Evolutionary conservation across 1,140 invertebrate species (phyloP).

Genomic region (Drosophila persimilis): DNA sequence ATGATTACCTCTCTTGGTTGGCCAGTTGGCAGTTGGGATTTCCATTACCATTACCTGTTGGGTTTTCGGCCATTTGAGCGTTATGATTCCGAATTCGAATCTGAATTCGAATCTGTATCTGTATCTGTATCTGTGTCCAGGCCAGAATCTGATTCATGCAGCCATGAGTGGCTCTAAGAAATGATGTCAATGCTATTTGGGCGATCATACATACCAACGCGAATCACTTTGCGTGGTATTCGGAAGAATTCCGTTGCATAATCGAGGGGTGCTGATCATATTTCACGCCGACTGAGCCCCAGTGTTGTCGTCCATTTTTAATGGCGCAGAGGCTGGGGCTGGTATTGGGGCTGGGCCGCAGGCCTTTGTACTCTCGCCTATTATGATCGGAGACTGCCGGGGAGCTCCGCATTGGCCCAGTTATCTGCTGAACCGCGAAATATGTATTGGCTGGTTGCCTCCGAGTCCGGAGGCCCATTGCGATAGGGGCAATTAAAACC

Average conservation of each 20-base stretch:
- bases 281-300: constrained; percentile 69
- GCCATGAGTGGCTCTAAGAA: constrained; percentile 48
- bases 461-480: constrained; percentile 9
- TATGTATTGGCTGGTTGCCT: constrained; percentile 57
- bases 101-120: too few species aligned
- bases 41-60: not conserved
- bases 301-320: constrained; percentile 64
- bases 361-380: constrained; percentile 61
- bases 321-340: constrained; percentile 8
- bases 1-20: constrained; percentile 63
- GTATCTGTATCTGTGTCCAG: too few species aligned
- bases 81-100: constrained; percentile 54
- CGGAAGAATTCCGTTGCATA: constrained; percentile 66
- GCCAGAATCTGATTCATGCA: constrained; percentile 49
- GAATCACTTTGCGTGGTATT: not conserved
- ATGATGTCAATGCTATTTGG: constrained; percentile 81
- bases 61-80: constrained; percentile 7
- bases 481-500: constrained; percentile 55
- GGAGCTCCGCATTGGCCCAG: constrained; percentile 58
- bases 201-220: constrained; percentile 8
- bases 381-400: constrained; percentile 65
- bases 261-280: constrained; percentile 64
- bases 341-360: not conserved
- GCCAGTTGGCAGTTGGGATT: constrained; percentile 9
- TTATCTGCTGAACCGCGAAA: constrained; percentile 67